A percentile compares a stretch with the other conserved stretches of the same genome.
Evolutionary conservation across 2,888 invertebrate genomes (phyloP).

Genomic region (Xestia c-nigrum): DNA sequence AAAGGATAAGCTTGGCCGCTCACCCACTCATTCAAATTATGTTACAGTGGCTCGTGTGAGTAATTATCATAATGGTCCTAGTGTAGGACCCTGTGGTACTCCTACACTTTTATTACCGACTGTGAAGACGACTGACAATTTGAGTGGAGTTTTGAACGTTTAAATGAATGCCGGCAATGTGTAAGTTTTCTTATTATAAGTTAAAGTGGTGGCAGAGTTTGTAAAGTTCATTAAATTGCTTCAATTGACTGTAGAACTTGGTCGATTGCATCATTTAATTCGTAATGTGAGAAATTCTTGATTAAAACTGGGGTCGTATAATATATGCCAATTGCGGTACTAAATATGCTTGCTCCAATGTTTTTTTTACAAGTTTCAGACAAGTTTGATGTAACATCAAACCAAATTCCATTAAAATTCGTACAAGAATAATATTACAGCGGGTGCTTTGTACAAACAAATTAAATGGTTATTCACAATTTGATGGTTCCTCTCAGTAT

Average conservation of each 20-base stretch:
- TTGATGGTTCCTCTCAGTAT: constrained; percentile 35
- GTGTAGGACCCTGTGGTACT: constrained; percentile 49
- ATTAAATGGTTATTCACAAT: constrained; percentile 20
- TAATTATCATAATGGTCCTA: constrained; percentile 65
- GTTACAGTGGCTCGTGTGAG: constrained; percentile 58
- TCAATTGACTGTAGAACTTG: constrained; percentile 56
- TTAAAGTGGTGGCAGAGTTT: constrained; percentile 60
- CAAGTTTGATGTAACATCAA: constrained; percentile 11
- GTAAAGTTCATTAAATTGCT: constrained; percentile 63
- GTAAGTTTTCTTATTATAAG: constrained; percentile 68
- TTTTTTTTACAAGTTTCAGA: not conserved
- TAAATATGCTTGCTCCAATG: not conserved
- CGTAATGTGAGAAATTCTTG: constrained; percentile 34
- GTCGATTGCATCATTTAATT: constrained; percentile 55
- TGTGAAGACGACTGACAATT: constrained; percentile 42
- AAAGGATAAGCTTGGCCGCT: constrained; percentile 68
- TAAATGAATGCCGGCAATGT: constrained; percentile 52
- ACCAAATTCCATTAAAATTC: not conserved
- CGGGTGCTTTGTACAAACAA: constrained; percentile 10
- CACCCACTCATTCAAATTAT: constrained; percentile 66
- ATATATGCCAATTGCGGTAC: not conserved
- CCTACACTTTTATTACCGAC: constrained; percentile 42
- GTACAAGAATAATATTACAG: constrained; percentile 3
- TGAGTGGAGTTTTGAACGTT: constrained; percentile 41
- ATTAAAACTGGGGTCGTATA: constrained; percentile 6